Conservation (phyloP, 2,113 vertebrate genomes). For the Cynocephalus volans region DNA sequence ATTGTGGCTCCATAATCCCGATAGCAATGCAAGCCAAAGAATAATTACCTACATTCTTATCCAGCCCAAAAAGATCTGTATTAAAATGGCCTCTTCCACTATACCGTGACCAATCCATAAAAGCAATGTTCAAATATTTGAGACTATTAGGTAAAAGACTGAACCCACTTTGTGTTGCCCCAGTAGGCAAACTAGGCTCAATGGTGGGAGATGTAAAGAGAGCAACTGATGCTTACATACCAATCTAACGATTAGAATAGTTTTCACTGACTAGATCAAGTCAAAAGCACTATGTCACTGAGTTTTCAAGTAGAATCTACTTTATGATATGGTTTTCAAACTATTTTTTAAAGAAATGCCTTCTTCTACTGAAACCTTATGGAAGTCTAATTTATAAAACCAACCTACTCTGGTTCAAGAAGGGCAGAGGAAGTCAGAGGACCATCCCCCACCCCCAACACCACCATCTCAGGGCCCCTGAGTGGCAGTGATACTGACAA, state of each 20-base stretch:
- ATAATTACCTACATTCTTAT: background rate
- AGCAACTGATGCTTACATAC: background rate
- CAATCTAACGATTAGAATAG: background rate
- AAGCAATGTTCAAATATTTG: background rate
- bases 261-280: background rate
- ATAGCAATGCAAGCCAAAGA: background rate
- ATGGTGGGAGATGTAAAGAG: background rate
- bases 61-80: background rate
- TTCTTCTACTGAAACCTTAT: background rate
- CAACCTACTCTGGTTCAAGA: background rate
- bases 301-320: background rate
- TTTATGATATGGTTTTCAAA: background rate
- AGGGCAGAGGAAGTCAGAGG: background rate
- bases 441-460: background rate
- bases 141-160: background rate
- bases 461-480: background rate
- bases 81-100: background rate
- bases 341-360: background rate
- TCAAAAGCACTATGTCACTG: background rate
- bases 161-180: background rate
- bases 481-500: background rate
- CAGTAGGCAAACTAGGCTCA: slow-evolving; percentile 11
- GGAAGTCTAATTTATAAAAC: background rate
- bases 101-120: background rate
- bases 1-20: background rate